Evolutionary conservation across 1,140 invertebrate genomes (phyloP).

Genomic region (Drosophila prosaltans): DNA sequence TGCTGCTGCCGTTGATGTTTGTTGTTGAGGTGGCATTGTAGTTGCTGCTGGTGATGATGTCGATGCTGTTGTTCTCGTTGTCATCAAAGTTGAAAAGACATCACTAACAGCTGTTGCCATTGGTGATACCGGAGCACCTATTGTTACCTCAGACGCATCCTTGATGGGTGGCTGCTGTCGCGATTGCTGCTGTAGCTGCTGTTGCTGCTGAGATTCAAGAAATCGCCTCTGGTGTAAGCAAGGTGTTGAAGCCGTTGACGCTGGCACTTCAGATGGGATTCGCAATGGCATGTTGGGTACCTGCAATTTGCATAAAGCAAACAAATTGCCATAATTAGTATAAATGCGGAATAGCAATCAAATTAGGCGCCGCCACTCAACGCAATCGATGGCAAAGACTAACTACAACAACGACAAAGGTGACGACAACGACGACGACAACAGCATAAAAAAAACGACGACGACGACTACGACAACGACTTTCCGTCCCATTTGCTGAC

Average conservation of each 20-base stretch:
- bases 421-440: conserved; percentile 6
- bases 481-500: conserved; percentile 32
- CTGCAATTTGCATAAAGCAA: conserved; percentile 70
- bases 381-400: conserved; percentile 18
- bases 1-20: conserved; percentile 16
- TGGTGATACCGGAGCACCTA: conserved; percentile 16
- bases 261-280: conserved; percentile 30
- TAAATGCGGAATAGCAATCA: conserved; percentile 47
- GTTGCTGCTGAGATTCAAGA: conserved; percentile 66
- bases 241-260: conserved; percentile 32
- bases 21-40: conserved; percentile 25
- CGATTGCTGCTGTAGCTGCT: conserved; percentile 57
- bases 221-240: conserved; percentile 74
- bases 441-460: not conserved
- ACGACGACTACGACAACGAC: conserved; percentile 19
- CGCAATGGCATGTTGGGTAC: conserved; percentile 81
- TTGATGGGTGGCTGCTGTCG: conserved; percentile 54
- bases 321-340: conserved; percentile 61
- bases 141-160: conserved; percentile 30
- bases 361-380: conserved; percentile 50
- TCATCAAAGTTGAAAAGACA: conserved; percentile 55
- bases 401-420: not conserved
- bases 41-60: conserved; percentile 24
- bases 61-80: conserved; percentile 46
- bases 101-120: conserved; percentile 45